These are phyloP conservation scores for Magallana angulata DNA, from an alignment of 1,140 invertebrate genomes.

Conservation along the genomic window DNA sequence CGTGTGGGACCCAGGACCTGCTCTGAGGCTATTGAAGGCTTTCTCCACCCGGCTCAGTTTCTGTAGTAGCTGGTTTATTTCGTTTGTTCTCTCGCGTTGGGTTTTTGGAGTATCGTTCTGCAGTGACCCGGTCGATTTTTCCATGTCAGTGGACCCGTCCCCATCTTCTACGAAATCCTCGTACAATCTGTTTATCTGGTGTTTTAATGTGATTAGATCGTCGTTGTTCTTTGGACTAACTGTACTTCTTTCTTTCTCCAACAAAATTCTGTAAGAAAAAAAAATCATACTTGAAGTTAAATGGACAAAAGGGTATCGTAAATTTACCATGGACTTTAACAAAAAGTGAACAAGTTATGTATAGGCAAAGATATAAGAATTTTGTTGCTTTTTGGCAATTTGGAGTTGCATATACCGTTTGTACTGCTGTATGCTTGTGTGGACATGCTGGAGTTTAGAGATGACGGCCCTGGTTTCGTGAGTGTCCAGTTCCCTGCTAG, in stretches of 20 bases:
- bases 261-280: slow-evolving; percentile 5
- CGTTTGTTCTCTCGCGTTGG: slow-evolving; percentile 33
- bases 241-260: slow-evolving; percentile 39
- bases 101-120: slow-evolving; percentile 7
- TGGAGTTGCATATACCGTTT: slow-evolving; percentile 34
- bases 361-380: too few relatives aligned
- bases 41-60: slow-evolving; percentile 48
- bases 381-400: too few relatives aligned
- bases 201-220: slow-evolving; percentile 39
- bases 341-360: too few relatives aligned
- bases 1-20: neutral
- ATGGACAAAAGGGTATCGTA: too few relatives aligned
- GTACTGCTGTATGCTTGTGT: slow-evolving; percentile 48
- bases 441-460: slow-evolving; percentile 43
- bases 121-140: slow-evolving; percentile 14
- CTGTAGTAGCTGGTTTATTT: slow-evolving; percentile 47
- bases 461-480: slow-evolving; percentile 29
- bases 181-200: slow-evolving; percentile 48
- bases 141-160: neutral
- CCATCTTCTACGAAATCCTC: slow-evolving; percentile 45
- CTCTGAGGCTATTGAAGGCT: slow-evolving; percentile 40
- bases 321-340: too few relatives aligned
- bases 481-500: neutral
- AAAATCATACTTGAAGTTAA: too few relatives aligned
- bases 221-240: slow-evolving; percentile 40